Percentiles rank a stretch among this genome's conserved stretches.
These are phyloP conservation scores for Lepilemur ruficaudatus DNA, from an alignment of 2,797 vertebrate species.

Conservation along the genomic window DNA sequence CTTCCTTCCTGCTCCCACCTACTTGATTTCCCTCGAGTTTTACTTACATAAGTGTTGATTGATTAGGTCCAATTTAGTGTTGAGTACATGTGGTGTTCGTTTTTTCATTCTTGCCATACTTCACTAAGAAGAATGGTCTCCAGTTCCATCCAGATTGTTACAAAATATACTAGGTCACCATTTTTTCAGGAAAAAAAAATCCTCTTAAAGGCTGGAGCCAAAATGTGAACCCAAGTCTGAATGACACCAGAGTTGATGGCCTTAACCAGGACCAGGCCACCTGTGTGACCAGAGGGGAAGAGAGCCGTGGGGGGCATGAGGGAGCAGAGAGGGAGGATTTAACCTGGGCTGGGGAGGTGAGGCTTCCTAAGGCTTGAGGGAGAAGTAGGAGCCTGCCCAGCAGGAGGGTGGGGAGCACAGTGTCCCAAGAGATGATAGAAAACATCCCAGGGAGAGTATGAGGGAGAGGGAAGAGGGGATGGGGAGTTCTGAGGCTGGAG, in stretches of 20 bases:
- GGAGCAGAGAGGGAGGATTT: not conserved
- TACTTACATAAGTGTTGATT: no score
- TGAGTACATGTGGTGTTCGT: no score
- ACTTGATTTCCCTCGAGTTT: no score
- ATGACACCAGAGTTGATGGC: not conserved
- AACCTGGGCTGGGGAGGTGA: not conserved
- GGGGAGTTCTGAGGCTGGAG: not conserved
- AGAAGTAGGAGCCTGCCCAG: not conserved
- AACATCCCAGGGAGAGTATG: not conserved
- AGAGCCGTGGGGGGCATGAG: accelerated
- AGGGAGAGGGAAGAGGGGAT: accelerated
- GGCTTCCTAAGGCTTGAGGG: not conserved
- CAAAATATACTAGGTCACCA: no score
- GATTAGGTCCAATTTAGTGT: no score
- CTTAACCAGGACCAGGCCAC: not conserved
- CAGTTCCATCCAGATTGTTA: no score
- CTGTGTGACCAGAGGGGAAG: not conserved
- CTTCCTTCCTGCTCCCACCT: no score
- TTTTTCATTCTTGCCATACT: no score
- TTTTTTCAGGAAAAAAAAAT: not conserved
- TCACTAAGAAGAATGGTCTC: no score
- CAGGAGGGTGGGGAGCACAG: not conserved
- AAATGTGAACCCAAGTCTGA: not conserved
- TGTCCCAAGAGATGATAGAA: not conserved
- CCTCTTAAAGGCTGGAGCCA: not conserved